phyloP scores from a whole-genome alignment of 2,797 vertebrate species.

The Propithecus deckenii region DNA sequence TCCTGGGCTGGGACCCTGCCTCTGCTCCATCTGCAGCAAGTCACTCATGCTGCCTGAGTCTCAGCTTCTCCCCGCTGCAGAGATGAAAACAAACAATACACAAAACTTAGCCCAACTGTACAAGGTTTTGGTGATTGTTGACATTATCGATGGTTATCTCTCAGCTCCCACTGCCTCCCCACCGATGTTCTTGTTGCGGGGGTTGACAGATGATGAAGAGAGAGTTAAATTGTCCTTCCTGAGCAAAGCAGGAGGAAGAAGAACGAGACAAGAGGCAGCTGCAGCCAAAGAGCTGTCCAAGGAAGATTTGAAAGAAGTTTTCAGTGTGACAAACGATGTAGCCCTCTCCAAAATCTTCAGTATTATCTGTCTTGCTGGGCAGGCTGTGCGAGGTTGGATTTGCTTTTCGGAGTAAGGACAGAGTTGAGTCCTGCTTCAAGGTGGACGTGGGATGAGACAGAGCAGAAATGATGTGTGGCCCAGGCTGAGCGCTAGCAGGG shows the following conservation, averaged over 20 bases:
- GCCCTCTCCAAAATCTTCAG: neutral
- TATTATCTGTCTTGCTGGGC: neutral
- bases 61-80: neutral
- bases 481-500: neutral
- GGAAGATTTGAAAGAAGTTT: neutral
- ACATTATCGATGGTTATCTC: neutral
- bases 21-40: neutral
- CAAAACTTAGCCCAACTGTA: accelerated
- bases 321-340: neutral
- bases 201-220: neutral
- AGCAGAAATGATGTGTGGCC: neutral
- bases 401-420: neutral
- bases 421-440: neutral
- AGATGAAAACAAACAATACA: neutral
- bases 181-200: neutral
- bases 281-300: neutral
- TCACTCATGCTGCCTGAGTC: neutral
- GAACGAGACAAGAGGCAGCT: neutral
- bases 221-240: neutral
- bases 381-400: neutral
- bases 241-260: neutral
- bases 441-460: neutral
- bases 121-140: neutral
- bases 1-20: neutral
- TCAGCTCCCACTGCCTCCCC: neutral